Base-by-base conservation (phyloP, 1,140 invertebrate genomes). In the Eumaeus atala region DNA sequence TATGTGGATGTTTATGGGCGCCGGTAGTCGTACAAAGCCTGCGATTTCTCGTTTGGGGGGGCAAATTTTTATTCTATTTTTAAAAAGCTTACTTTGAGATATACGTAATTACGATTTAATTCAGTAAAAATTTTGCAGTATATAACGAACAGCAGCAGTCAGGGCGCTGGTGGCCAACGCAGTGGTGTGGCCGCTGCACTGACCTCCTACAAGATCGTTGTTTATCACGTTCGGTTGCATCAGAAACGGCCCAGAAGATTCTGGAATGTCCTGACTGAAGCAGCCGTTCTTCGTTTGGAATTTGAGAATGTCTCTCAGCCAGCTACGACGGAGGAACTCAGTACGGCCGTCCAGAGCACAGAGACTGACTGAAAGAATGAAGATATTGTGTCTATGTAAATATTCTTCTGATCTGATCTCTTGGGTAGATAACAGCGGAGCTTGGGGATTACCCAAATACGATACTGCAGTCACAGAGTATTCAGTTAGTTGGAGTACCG, bases 201-300 rank as follows among this genome's bases (percentile, higher is more conserved):
- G 12, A 6, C 40, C 35, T 9, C 55, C 40, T 17, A 51, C 3
- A 9, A 17, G 12, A 49, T 10, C 18, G 16, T 58, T 62, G 50
- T 51, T 33, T 21, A 38, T 11, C 10, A 28, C 37, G n/a, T n/a
- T 11, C 21, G 11, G 1, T 5, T 3, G n/a, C 12, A 14, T 33
- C n/a, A n/a, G 28, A 3, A 12, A 17, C 9, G 34, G 50, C 18
- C 48, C n/a, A 3, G 14, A 50, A 35, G 17, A 18, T 2, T 59
- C 50, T 10, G 11, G 36, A 28, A 47, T 10, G 28, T 54, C 12
- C 8, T 49, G 33, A 14, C 53, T 51, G 48, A 77, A 77, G 33
- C 77, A 77, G 6, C 77, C 77, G 16, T 60, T 18, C n/a, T 48
- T 1, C 9, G 67, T 66, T 64, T 80, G 70, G 34, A 61, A 67